These are phyloP conservation scores for Miniopterus natalensis DNA, from an alignment of 2,113 vertebrate species.

Conservation along the genomic window DNA sequence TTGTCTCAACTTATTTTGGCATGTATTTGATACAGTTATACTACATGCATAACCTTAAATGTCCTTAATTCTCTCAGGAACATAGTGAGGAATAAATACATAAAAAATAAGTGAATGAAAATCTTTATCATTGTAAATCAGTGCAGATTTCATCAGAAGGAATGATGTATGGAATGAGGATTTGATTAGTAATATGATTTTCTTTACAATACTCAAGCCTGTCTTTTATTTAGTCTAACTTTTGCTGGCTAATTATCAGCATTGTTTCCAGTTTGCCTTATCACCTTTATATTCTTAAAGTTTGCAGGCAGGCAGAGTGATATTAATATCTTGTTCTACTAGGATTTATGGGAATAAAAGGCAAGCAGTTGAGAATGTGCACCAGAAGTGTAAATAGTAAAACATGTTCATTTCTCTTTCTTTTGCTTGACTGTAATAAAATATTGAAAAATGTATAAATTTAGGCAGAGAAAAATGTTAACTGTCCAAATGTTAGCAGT, in stretches of 20 bases:
- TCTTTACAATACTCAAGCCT: neutral
- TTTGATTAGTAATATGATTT: neutral
- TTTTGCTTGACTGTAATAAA: conserved; percentile 67
- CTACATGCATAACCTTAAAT: neutral
- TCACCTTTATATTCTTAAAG: conserved; percentile 29
- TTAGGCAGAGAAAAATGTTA: conserved; percentile 72
- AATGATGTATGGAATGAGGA: neutral
- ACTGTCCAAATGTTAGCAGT: conserved; percentile 72
- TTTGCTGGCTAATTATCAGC: neutral
- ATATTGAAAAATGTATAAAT: conserved; percentile 76
- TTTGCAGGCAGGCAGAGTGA: neutral
- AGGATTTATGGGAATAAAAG: conserved; percentile 56
- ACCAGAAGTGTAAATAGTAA: conserved; percentile 57
- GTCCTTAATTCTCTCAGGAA: neutral
- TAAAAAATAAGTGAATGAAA: neutral
- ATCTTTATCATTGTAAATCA: neutral
- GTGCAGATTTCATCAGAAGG: neutral
- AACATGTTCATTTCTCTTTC: conserved; percentile 58
- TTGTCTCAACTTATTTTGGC: neutral
- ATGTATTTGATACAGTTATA: neutral
- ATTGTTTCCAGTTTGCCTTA: conserved; percentile 22
- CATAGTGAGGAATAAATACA: neutral
- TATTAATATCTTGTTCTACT: conserved; percentile 53
- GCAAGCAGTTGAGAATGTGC: neutral
- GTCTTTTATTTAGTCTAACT: neutral